These are phyloP conservation scores for Pinctada fucata DNA, from an alignment of 2,888 invertebrate genomes.

Conservation along the genomic window DNA sequence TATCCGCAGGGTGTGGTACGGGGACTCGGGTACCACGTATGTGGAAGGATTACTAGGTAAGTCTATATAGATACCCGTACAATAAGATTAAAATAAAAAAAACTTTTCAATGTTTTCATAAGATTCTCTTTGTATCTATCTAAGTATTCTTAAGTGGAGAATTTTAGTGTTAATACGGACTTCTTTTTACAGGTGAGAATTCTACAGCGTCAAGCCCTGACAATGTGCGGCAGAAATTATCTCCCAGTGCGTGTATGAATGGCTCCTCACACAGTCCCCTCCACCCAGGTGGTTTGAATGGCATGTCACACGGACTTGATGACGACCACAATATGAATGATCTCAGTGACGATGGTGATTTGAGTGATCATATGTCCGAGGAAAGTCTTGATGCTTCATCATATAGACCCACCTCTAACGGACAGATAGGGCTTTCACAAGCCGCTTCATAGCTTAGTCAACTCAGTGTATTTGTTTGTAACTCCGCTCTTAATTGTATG, in stretches of 20 bases:
- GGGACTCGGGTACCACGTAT: conserved; percentile 66
- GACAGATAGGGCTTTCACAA: not conserved
- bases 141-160: no score
- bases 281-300: not conserved
- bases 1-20: conserved; percentile 95
- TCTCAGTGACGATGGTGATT: conserved; percentile 52
- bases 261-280: conserved; percentile 17
- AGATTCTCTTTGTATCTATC: no score
- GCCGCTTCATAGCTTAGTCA: conserved; percentile 1
- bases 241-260: conserved; percentile 21
- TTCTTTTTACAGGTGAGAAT: conserved; percentile 30
- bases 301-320: not conserved
- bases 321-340: conserved; percentile 28
- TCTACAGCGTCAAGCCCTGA: conserved; percentile 22
- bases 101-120: no score
- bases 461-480: not conserved
- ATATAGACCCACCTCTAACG: conserved; percentile 32
- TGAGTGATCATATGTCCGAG: conserved; percentile 57
- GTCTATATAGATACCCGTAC: not conserved
- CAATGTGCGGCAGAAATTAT: conserved; percentile 15
- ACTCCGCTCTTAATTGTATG: not conserved
- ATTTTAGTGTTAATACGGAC: no score
- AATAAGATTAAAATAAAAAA: no score
- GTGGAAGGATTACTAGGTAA: conserved; percentile 59
- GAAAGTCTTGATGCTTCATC: conserved; percentile 51